These are phyloP conservation scores for Coptodon rendalli DNA, from an alignment of 2,113 vertebrate genomes.

Conservation along the genomic window DNA sequence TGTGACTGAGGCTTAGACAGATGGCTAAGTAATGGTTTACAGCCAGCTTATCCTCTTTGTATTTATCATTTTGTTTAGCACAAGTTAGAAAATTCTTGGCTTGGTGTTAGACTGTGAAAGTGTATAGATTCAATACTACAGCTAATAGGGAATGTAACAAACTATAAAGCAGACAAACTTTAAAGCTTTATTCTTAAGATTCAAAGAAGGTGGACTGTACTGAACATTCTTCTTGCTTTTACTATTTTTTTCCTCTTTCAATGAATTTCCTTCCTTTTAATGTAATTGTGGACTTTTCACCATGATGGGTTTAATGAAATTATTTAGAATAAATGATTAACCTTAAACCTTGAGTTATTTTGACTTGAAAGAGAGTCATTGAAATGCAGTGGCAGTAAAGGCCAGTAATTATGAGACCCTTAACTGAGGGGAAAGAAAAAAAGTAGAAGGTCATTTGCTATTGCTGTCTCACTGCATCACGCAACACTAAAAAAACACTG, in stretches of 20 bases:
- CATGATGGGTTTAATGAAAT: constrained; percentile 12
- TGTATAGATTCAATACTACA: background rate
- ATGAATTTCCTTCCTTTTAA: background rate
- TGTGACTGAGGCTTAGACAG: background rate
- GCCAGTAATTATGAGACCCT: constrained; percentile 30
- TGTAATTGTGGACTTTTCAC: constrained; percentile 7
- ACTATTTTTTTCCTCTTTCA: background rate
- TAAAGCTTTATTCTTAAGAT: background rate
- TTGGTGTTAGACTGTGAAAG: background rate
- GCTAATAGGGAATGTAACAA: background rate
- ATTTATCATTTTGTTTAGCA: background rate
- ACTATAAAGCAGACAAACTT: background rate
- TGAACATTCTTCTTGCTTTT: background rate
- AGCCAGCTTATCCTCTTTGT: background rate
- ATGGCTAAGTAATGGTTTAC: background rate
- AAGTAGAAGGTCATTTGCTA: constrained; percentile 17
- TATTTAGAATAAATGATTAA: constrained; percentile 31
- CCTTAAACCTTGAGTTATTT: constrained; percentile 28
- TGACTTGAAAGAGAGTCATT: constrained; percentile 33
- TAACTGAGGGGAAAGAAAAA: background rate
- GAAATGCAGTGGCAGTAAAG: constrained; percentile 25
- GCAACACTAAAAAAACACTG: background rate
- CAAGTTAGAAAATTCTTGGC: background rate
- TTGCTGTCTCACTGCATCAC: background rate
- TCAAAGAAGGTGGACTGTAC: background rate